Conservation (phyloP, 2,797 vertebrate genomes). For the Antennarius maculatus region DNA sequence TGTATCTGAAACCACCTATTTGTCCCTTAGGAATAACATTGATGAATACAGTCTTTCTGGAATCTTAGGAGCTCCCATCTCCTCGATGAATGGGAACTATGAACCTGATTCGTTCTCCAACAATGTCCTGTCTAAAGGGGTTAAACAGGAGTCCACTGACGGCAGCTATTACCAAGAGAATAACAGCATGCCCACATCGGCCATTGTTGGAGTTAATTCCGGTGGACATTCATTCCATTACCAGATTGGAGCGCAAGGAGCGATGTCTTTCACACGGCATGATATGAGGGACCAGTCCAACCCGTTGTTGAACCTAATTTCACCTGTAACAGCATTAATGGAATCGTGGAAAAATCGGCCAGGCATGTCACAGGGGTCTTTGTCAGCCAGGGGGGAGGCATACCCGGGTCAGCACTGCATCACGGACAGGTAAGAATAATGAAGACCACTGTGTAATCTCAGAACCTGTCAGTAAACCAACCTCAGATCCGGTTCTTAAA, state of each 20-base stretch:
- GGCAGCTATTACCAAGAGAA: conserved; percentile 95
- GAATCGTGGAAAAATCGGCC: conserved; percentile 94
- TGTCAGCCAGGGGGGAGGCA: conserved; percentile 90
- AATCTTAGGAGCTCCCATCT: conserved; percentile 96
- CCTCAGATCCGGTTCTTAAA: too few relatives aligned
- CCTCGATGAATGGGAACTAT: conserved; percentile 91
- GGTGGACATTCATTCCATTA: conserved; percentile 99
- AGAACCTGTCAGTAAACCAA: not conserved
- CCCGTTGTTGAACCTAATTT: conserved; percentile 96
- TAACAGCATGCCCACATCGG: conserved; percentile 89
- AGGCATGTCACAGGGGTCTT: conserved; percentile 82
- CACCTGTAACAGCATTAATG: conserved; percentile 92
- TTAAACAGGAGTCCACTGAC: conserved; percentile 96
- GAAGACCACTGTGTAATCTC: not conserved
- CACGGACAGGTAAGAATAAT: conserved; percentile 86
- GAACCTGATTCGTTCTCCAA: conserved; percentile 91
- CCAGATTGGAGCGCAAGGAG: conserved; percentile 98
- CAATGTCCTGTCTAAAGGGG: conserved; percentile 88
- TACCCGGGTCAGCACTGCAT: conserved; percentile 95
- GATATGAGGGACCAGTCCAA: conserved; percentile 93
- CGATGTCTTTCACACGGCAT: conserved; percentile 94
- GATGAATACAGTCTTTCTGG: conserved; percentile 98
- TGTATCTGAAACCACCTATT: conserved; percentile 93
- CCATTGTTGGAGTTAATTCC: conserved; percentile 99
- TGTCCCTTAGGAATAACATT: conserved; percentile 98